Base-by-base conservation (phyloP, 2,113 vertebrate species). In the Corvus hawaiiensis region DNA sequence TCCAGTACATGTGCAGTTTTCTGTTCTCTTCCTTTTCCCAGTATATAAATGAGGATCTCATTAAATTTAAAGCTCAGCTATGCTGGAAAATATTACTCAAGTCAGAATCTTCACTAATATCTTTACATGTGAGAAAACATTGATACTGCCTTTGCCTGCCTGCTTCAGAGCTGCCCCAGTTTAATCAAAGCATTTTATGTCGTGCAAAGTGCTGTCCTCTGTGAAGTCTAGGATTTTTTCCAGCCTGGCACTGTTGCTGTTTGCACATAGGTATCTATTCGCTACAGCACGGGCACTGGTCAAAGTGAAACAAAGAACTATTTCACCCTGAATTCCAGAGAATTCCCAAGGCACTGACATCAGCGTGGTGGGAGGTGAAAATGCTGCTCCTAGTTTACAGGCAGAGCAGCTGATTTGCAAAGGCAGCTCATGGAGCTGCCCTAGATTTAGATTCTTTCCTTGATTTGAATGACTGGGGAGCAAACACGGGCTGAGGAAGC, bases 1-100 rank as follows among this genome's bases (percentile, higher is more conserved):
- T 91, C 49, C 46, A 91, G 72, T 41, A 51, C 51, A 10, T 59
- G n/a, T 35, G 23, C 48, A 89, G 84, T 74, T 93, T 93, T 80
- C n/a, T 86, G 44, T 76, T 90, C 52, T 59, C 73, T 89, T 67
- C 33, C 14, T 41, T 92, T 85, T 58, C 49, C 61, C 46, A 93
- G 72, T 92, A 94, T 92, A 85, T 67, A 94, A 95, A 97, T 94
- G 89, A 97, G 83, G 55, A 87, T 94, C 93, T 96, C 95, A 96
- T 98, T 97, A 97, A 97, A 90, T 94, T 78, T 96, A 96, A 97
- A 96, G 59, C 92, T 94, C 63, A 87, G 48, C 51, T 90, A 11
- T 83, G 93, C 80, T 92, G 46, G 33, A 90, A 94, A 96, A 84
- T 92, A 91, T 96, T 96, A 89, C 91, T 75, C 55, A 95, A 96